Evolutionary conservation across 2,113 vertebrate genomes (phyloP).

Genomic region (Ariopsis seemanni): DNA sequence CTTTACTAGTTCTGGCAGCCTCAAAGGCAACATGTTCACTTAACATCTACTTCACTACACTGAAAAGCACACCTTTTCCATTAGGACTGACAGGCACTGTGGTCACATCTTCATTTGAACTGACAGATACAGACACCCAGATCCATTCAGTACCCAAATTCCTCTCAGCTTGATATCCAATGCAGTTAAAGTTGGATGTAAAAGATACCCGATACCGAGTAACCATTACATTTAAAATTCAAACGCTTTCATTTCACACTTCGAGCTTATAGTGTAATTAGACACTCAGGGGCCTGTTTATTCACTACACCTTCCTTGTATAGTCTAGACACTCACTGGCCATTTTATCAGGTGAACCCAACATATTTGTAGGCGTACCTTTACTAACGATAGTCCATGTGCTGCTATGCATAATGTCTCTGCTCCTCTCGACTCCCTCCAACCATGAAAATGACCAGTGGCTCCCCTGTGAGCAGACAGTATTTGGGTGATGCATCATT

Average conservation of each 20-base stretch:
- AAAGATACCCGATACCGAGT: background rate
- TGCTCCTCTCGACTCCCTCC: background rate
- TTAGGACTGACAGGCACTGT: background rate
- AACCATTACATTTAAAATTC: background rate
- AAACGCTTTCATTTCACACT: background rate
- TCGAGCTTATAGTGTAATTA: background rate
- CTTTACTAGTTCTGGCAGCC: background rate
- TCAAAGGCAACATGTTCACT: background rate
- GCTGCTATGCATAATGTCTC: background rate
- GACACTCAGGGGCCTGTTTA: background rate
- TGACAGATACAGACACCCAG: background rate
- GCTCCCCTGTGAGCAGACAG: background rate
- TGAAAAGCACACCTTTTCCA: background rate
- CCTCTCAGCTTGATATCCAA: background rate
- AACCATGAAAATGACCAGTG: background rate
- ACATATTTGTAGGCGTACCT: background rate
- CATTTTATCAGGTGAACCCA: background rate
- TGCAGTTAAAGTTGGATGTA: background rate
- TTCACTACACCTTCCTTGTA: background rate
- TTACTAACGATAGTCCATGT: background rate
- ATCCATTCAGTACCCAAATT: background rate
- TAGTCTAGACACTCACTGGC: background rate
- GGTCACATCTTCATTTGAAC: background rate
- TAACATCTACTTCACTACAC: background rate
- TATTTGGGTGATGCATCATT: background rate